phyloP scores from a whole-genome alignment of 2,888 invertebrate species.

The Trachelus tabidus region DNA sequence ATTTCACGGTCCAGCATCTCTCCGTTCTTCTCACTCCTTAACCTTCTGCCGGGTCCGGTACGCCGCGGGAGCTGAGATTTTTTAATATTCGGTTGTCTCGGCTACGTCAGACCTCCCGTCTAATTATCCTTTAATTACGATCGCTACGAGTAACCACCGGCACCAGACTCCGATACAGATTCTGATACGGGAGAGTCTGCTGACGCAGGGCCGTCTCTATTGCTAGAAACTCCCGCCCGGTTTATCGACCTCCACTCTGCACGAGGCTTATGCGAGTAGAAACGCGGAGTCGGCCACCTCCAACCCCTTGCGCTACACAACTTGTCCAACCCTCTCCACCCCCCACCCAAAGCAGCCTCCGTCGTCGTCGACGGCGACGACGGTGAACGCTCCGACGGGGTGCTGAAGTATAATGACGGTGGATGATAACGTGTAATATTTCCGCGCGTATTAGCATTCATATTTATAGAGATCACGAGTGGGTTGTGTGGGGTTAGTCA shows the following conservation, averaged over 20 bases:
- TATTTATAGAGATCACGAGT: conserved; percentile 36
- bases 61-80: neutral
- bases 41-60: neutral
- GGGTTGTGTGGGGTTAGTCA: conserved; percentile 20
- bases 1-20: neutral
- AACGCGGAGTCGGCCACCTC: neutral
- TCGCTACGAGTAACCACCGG: neutral
- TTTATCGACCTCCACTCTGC: neutral
- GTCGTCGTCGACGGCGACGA: neutral
- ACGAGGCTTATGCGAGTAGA: neutral
- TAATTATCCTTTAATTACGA: neutral
- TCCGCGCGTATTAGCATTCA: conserved; percentile 29
- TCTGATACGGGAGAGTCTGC: neutral
- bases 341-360: neutral
- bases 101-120: neutral
- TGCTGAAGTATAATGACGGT: neutral
- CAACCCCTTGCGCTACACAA: neutral
- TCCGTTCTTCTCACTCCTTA: neutral
- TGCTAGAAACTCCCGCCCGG: neutral
- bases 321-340: neutral
- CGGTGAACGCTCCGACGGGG: neutral
- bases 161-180: neutral
- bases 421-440: conserved; percentile 35
- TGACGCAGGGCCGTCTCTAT: neutral
- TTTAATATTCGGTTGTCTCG: neutral